Evolutionary conservation across 2,888 invertebrate species (phyloP), one percentile per base, ranked within the genome.

Genomic region (Ommatoiulus sabulosus): DNA sequence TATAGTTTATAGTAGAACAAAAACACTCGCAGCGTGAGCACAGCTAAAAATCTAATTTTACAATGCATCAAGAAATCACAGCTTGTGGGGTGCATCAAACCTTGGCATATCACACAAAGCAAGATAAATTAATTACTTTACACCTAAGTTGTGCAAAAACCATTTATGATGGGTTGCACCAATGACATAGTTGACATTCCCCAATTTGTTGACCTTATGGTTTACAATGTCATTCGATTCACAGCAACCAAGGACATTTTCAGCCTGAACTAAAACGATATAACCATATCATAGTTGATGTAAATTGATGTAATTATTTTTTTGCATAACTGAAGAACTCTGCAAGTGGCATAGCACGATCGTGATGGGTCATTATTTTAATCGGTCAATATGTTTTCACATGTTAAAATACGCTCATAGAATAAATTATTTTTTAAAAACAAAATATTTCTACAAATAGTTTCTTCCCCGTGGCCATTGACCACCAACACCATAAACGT

Each of bases 61-160:
- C 1, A 17, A 57, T 17, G 57, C 17, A 5, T 57, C 5, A 17
- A 12, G 12, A 12, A 48, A n/a, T 63, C n/a, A 20, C 63, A 63
- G n/a, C 63, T n/a, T 20, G 63, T 20, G 63, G 20, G 63, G n/a
- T 17, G 20, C 63, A 63, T 17, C n/a, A 63, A 63, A 63, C 63
- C 63, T 6, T 63, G 20, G 3, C n/a, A 6, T 20, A 63, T 6
- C 63, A 63, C 63, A 63, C 63, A 63, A 63, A 63, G 4, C 63
- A 63, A 63, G 4, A 63, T n/a, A n/a, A 63, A 63, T 63, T n/a
- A 63, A 63, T 17, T 20, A 4, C n/a, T 63, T 7, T 20, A n/a
- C n/a, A 17, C 57, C 63, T 17, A 63, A 63, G 63, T 63, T 63
- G n/a, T 63, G 63, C 63, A 63, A 63, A 6, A 63, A n/a, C 63